A percentile compares a stretch with the other conserved stretches of the same genome.
phyloP scores from a whole-genome alignment of 2,888 invertebrate genomes.

The Saturnia japonica region DNA sequence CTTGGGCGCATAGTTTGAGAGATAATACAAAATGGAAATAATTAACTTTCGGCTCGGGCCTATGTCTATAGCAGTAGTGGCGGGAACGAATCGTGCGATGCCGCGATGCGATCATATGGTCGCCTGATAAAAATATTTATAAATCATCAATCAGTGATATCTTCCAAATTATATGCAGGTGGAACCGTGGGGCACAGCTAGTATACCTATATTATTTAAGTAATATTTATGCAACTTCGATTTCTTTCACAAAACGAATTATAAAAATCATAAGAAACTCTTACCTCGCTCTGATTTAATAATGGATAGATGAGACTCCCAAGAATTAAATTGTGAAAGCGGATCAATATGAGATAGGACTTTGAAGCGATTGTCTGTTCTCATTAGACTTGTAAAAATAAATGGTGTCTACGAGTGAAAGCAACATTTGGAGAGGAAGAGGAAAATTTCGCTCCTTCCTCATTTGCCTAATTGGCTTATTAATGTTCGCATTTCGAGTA shows the following conservation, averaged over 20 bases:
- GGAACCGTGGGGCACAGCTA: no score
- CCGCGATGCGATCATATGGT: no score
- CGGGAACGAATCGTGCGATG: no score
- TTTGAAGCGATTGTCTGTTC: constrained; percentile 62
- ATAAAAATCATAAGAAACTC: background rate
- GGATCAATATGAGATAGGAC: constrained; percentile 50
- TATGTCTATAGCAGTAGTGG: no score
- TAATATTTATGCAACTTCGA: no score
- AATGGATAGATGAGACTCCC: constrained; percentile 5
- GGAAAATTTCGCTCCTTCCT: constrained; percentile 43
- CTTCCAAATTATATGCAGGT: no score
- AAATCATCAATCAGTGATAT: no score
- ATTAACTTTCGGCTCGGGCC: no score
- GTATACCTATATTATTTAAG: no score
- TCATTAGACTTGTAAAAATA: constrained; percentile 72
- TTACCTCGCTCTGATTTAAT: background rate
- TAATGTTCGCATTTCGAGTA: constrained; percentile 32
- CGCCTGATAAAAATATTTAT: no score
- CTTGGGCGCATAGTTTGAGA: no score
- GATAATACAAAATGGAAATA: no score
- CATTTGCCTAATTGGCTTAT: constrained; percentile 48
- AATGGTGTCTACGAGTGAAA: constrained; percentile 60
- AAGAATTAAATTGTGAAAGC: constrained; percentile 31
- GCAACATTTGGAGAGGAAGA: constrained; percentile 33
- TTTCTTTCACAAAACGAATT: background rate